A percentile compares a stretch with the other conserved stretches of the same genome.
Evolutionary conservation across 1,140 invertebrate genomes (phyloP).

Genomic region (Archivesica marissinica): DNA sequence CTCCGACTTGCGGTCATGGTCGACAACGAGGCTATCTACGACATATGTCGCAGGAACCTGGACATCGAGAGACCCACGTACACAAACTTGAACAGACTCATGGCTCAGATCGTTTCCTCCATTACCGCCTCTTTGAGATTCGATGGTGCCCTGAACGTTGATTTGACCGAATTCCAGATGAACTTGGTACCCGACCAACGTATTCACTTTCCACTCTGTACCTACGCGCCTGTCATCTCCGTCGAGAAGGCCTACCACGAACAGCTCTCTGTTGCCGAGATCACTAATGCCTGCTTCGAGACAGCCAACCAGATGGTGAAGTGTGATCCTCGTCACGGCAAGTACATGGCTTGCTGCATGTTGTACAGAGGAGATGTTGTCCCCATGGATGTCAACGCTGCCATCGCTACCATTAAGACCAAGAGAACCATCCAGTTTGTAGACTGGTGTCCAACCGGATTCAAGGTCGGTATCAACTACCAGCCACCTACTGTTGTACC

Average conservation of each 20-base stretch:
- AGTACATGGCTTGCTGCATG: constrained; percentile 87
- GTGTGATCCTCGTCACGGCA: constrained; percentile 94
- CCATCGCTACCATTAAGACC: constrained; percentile 93
- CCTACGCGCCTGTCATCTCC: constrained; percentile 81
- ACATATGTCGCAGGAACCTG: constrained; percentile 95
- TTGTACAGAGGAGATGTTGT: constrained; percentile 82
- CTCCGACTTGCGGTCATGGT: no score
- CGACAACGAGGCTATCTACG: constrained; percentile 95
- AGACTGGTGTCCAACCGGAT: constrained; percentile 75
- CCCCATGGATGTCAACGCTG: constrained; percentile 95
- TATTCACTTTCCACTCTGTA: no score
- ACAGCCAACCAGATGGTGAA: constrained; percentile 96
- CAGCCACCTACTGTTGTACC: constrained; percentile 91
- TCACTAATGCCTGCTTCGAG: constrained; percentile 94
- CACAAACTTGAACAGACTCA: no score
- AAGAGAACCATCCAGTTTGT: constrained; percentile 83
- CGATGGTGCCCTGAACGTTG: no score
- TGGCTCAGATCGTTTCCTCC: no score
- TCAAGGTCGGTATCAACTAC: constrained; percentile 83
- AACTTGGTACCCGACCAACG: no score
- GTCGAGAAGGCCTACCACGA: constrained; percentile 83
- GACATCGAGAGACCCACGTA: no score
- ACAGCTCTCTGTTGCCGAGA: constrained; percentile 82
- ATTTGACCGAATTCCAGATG: no score
- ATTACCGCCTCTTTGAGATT: no score